phyloP scores from a whole-genome alignment of 2,113 vertebrate genomes.

The Hyperopisus bebe region DNA sequence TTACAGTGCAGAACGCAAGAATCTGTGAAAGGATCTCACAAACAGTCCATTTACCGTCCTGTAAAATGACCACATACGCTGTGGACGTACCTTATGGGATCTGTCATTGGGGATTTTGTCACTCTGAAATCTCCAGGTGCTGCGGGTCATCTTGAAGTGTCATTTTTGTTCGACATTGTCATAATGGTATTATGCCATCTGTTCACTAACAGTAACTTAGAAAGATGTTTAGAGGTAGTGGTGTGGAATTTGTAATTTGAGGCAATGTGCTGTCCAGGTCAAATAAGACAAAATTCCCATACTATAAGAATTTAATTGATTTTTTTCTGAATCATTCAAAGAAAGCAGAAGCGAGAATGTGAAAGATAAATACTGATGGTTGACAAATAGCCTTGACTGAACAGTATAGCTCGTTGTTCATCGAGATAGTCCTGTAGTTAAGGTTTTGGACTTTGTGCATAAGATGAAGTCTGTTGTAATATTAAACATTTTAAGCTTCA shows the following conservation, averaged over 20 bases:
- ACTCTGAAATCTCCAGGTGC: neutral
- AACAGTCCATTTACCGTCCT: neutral
- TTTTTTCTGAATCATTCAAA: neutral
- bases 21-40: neutral
- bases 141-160: neutral
- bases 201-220: neutral
- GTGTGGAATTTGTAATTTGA: neutral
- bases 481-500: neutral
- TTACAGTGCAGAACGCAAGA: neutral
- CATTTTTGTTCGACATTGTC: neutral
- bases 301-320: neutral
- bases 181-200: neutral
- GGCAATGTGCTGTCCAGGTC: neutral
- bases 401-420: neutral
- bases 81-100: neutral
- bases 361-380: neutral
- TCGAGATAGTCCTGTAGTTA: neutral
- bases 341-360: neutral
- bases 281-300: neutral
- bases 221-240: neutral
- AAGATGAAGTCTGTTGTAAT: neutral
- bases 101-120: neutral
- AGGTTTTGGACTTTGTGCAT: neutral
- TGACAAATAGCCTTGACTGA: neutral
- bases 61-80: neutral